Evolutionary conservation across 2,113 vertebrate genomes (phyloP).

Genomic region (Origma solitaria): DNA sequence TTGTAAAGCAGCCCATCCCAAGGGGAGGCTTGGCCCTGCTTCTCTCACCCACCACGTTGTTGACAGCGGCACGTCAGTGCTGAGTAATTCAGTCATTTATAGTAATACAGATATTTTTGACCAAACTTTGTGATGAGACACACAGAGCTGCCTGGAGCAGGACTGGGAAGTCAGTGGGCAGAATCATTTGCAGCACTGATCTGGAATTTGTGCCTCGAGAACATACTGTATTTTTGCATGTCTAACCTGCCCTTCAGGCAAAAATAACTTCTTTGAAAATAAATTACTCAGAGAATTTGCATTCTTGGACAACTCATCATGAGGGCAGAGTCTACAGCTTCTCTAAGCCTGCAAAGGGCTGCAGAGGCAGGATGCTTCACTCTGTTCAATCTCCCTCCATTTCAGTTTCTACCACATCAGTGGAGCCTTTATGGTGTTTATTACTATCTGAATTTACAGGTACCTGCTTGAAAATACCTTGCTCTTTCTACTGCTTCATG

Average conservation of each 20-base stretch:
- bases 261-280: slow-evolving; percentile 9
- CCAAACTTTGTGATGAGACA: neutral
- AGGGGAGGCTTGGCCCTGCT: neutral
- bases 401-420: neutral
- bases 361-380: neutral
- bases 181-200: neutral
- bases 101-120: neutral
- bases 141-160: neutral
- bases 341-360: neutral
- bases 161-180: neutral
- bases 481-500: neutral
- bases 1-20: neutral
- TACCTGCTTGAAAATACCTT: neutral
- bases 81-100: neutral
- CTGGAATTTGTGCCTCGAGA: neutral
- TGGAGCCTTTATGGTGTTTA: neutral
- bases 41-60: neutral
- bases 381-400: neutral
- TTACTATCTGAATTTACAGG: neutral
- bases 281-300: neutral
- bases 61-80: neutral
- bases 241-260: neutral
- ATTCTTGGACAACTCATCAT: neutral
- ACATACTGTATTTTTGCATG: neutral
- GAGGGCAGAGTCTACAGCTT: neutral